Evolutionary conservation across 2,113 vertebrate genomes (phyloP), one percentile per base, ranked within the genome.

Genomic region (Oncorhynchus tshawytscha): DNA sequence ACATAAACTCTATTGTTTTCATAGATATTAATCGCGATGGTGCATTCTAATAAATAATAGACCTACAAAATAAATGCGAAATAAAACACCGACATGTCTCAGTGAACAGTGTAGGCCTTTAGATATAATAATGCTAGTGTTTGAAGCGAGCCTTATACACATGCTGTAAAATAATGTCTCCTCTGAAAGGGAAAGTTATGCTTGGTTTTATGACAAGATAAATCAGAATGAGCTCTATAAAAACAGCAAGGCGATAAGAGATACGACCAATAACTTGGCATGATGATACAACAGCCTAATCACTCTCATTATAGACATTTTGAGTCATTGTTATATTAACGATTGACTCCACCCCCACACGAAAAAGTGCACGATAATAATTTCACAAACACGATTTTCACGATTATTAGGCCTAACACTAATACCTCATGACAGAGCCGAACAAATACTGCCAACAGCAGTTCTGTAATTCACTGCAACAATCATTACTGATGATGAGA

Each of bases 161-260:
- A n/a, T 74, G 76, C 60, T 45, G 74, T 85, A 84, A 88, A 15
- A 22, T 84, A 70, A 66, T 75, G 45, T 4, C 16, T 12, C 39
- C 12, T 79, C 67, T 69, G 12, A 76, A 70, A 67, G 75, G 77
- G 66, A 88, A 79, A 51, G 78, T 81, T 70, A 78, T 67, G 67
- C 59, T 62, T 16, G 20, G 57, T 77, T 89, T 91, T 89, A 86
- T 86, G 81, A 60, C 27, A 71, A 80, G 49, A 85, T 83, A 84
- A 89, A 87, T 86, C 74, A 72, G 72, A 57, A 72, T 80, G 78
- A 86, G 77, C 81, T 75, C 69, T 82, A 77, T 85, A 84, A 90
- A 89, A 89, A 65, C 74, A 74, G 67, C 60, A 64, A 24, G 15
- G 39, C 54, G 86, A 87, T 90, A 87, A 88, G 86, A 87, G 81